Evolutionary conservation across 2,797 vertebrate species (phyloP).

Genomic region (Acanthiza pusilla): DNA sequence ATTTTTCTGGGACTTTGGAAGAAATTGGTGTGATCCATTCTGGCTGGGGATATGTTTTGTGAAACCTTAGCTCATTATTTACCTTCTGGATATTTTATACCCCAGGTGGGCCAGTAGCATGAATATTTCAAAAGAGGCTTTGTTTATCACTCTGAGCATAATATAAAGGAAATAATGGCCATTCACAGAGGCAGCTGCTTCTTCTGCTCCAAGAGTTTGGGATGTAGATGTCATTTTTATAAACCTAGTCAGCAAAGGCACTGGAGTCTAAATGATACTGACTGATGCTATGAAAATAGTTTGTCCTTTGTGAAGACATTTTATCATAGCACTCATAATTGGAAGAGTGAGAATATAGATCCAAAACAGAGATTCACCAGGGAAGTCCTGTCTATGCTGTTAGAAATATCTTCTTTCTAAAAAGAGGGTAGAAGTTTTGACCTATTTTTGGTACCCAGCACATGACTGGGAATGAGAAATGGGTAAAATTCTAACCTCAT

Average conservation of each 20-base stretch:
- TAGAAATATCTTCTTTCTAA: not conserved
- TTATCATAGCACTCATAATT: not conserved
- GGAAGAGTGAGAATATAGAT: not conserved
- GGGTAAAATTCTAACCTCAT: not conserved
- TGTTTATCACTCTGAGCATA: not conserved
- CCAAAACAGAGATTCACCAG: not conserved
- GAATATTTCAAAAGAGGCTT: conserved; percentile 34
- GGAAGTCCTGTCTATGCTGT: not conserved
- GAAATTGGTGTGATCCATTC: not conserved
- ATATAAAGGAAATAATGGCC: not conserved
- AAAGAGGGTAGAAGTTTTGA: not conserved
- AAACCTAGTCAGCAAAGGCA: conserved; percentile 20
- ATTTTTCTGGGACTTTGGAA: not conserved
- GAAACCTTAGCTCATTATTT: conserved; percentile 27
- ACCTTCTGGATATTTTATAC: conserved; percentile 21
- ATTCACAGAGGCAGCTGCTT: not conserved
- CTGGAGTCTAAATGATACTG: not conserved
- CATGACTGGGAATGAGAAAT: not conserved
- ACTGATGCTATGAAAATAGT: not conserved
- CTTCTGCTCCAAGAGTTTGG: not conserved
- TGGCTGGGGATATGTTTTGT: not conserved
- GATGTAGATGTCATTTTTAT: not conserved
- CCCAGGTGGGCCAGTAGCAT: not conserved
- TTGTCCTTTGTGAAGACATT: not conserved
- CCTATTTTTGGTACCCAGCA: not conserved